phyloP scores from a whole-genome alignment of 2,797 vertebrate species.

The Propithecus deckenii region DNA sequence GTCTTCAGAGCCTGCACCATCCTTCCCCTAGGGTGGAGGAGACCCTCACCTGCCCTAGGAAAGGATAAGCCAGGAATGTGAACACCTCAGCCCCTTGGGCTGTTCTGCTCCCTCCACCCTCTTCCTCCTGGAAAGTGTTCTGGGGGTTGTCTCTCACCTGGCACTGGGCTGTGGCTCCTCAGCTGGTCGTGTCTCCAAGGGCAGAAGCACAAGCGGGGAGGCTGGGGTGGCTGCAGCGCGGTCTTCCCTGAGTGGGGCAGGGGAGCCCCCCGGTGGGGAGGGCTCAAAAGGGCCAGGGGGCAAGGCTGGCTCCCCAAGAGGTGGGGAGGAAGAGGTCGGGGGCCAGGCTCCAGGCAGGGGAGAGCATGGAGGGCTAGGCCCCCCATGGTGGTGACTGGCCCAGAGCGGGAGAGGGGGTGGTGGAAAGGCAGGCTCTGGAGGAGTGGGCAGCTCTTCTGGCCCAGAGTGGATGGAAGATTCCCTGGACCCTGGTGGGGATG shows the following conservation, averaged over 20 bases:
- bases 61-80: not conserved
- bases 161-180: slow-evolving; percentile 84
- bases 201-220: slow-evolving; percentile 91
- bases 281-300: slow-evolving; percentile 81
- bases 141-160: slow-evolving; percentile 91
- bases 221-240: slow-evolving; percentile 84
- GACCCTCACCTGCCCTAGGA: not conserved
- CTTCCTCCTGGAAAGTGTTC: slow-evolving; percentile 38
- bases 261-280: slow-evolving; percentile 80
- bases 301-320: slow-evolving; percentile 82
- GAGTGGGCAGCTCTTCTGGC: slow-evolving; percentile 63
- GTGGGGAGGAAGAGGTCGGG: slow-evolving; percentile 88
- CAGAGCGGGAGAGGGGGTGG: slow-evolving; percentile 74
- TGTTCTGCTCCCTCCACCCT: not conserved
- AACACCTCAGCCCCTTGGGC: not conserved
- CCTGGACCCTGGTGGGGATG: slow-evolving; percentile 70
- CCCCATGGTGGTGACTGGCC: slow-evolving; percentile 74
- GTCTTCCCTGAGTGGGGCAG: slow-evolving; percentile 77
- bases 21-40: not conserved
- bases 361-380: slow-evolving; percentile 51
- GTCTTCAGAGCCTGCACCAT: not conserved
- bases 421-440: slow-evolving; percentile 76
- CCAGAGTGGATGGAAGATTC: slow-evolving; percentile 52
- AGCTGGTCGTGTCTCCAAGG: slow-evolving; percentile 89
- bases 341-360: slow-evolving; percentile 83